Conservation (phyloP, 2,888 invertebrate genomes). For the Microplitis deprimator region DNA sequence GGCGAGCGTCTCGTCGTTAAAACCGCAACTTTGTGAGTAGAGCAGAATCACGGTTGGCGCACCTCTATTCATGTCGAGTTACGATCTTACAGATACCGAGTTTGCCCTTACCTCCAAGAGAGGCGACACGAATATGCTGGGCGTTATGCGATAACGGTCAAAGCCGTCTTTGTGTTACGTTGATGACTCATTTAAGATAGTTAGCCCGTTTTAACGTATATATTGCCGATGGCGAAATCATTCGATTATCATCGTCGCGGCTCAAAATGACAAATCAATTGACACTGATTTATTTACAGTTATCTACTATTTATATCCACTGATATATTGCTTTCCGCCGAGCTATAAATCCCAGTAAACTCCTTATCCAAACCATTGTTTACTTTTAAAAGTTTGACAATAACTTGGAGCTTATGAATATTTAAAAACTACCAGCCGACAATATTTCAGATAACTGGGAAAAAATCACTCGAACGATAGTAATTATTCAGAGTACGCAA, state of each 20-base stretch:
- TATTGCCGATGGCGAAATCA: conserved; percentile 33
- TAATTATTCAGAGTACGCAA: too few species aligned
- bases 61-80: conserved; percentile 54
- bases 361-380: too few species aligned
- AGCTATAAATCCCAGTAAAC: too few species aligned
- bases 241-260: conserved; percentile 37
- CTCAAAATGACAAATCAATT: conserved; percentile 40
- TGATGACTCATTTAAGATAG: conserved; percentile 52
- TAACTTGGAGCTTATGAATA: too few species aligned
- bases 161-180: conserved; percentile 44
- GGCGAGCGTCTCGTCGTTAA: conserved; percentile 55
- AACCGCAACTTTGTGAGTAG: conserved; percentile 56
- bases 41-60: conserved; percentile 49
- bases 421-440: too few species aligned
- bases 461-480: too few species aligned
- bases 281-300: conserved; percentile 28
- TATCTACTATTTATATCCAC: conserved; percentile 1
- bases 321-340: not conserved
- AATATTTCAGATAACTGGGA: too few species aligned
- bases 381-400: too few species aligned
- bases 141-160: conserved; percentile 45
- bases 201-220: conserved; percentile 35
- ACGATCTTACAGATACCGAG: conserved; percentile 53
- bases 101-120: conserved; percentile 44
- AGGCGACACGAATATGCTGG: conserved; percentile 43